Base-by-base conservation (phyloP, 2,888 invertebrate species). In the Melitaea athalia region DNA sequence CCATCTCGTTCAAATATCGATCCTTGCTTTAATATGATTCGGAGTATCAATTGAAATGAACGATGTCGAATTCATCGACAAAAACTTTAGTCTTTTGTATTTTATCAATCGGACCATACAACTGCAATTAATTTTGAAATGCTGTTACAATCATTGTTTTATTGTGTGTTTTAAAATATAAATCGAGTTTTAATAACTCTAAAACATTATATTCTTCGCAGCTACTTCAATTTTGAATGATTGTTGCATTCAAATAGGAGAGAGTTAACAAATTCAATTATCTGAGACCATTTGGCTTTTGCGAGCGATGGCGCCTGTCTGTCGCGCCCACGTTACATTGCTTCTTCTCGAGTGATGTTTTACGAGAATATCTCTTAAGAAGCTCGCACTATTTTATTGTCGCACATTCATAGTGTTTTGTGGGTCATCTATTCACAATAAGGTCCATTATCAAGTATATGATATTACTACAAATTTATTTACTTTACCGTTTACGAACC, bases 171-270 rank as follows among this genome's bases (percentile, higher is more conserved):
- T 24, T 57, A 38, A 57, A 57, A 38, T 15, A 57, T 57, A 57
- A 57, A 57, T 15, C 57, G 57, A 17, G 57, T 15, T 57, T 38
- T 15, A 15, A 38, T 15, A 15, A 15, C 42, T 42, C n/a, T 38
- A 57, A 31, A 38, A 42, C 57, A 52, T 52, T 50, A 24, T 17
- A 57, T 15, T 38, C 57, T 57, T 57, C 42, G 55, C 55, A 67
- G 67, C 62, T 69, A 52, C 65, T 67, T 65, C 17, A 68, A 49
- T 59, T 72, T 69, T 71, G 71, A 73, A 69, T 69, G 70, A 75
- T 71, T 64, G 74, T 64, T 67, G 72, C 69, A 69, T 72, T 67
- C 68, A 64, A 74, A 72, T 73, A 67, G 70, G 74, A 72, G 71
- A 72, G 72, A 71, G 72, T 68, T 66, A 57, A 64, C 64, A 67